A percentile compares a stretch with the other conserved stretches of the same genome.
phyloP scores from a whole-genome alignment of 2,113 vertebrate species.

The Otis tarda region DNA sequence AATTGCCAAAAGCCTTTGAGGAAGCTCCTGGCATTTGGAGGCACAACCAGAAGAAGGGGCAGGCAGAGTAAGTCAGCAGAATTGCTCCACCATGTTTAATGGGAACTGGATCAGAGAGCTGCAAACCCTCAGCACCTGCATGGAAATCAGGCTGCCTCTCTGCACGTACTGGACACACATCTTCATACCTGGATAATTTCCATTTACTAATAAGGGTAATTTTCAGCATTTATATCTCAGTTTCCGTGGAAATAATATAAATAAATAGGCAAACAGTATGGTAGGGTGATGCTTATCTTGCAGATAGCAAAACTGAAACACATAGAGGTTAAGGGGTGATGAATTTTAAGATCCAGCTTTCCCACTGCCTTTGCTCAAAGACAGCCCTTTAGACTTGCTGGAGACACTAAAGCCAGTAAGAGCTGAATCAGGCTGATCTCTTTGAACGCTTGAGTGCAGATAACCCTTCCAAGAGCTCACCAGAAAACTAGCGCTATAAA shows the following conservation, averaged over 20 bases:
- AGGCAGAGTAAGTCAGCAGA: neutral
- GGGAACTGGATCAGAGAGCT: neutral
- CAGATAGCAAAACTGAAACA: neutral
- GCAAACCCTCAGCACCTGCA: neutral
- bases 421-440: neutral
- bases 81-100: neutral
- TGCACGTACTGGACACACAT: neutral
- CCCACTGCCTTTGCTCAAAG: neutral
- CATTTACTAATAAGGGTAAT: neutral
- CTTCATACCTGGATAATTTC: neutral
- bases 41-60: neutral
- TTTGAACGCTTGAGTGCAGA: neutral
- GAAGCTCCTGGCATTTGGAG: neutral
- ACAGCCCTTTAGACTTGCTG: neutral
- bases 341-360: neutral
- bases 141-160: neutral
- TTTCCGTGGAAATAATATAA: neutral
- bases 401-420: neutral
- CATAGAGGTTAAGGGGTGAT: neutral
- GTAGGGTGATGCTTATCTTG: neutral
- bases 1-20: neutral
- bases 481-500: neutral
- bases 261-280: neutral
- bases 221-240: neutral
- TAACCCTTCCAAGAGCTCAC: neutral